Conservation (phyloP, 2,113 vertebrate genomes). For the Semnornis frantzii region DNA sequence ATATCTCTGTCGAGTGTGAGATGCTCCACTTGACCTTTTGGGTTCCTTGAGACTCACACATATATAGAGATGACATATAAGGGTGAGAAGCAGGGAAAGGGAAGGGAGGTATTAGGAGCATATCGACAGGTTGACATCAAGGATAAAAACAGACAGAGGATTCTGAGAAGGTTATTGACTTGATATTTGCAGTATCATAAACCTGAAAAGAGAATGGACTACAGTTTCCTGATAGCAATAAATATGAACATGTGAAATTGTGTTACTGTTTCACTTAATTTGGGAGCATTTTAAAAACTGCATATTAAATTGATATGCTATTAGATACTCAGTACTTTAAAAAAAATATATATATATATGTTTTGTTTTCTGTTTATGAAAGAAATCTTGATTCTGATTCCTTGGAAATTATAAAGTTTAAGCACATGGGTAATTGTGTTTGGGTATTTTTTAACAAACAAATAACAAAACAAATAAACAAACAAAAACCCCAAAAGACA, state of each 20-base stretch:
- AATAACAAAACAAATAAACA: too few relatives aligned
- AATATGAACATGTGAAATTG: neutral
- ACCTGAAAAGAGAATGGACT: neutral
- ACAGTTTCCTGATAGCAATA: neutral
- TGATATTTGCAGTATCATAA: neutral
- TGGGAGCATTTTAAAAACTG: neutral
- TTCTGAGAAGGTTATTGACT: neutral
- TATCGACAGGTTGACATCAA: too few relatives aligned
- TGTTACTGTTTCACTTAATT: neutral
- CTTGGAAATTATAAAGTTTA: neutral
- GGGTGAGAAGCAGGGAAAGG: too few relatives aligned
- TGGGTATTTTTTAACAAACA: neutral
- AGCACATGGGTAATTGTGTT: neutral
- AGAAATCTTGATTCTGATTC: neutral
- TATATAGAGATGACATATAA: neutral
- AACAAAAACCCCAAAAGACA: too few relatives aligned
- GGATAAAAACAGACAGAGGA: neutral
- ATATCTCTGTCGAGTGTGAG: neutral
- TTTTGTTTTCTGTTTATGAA: rapidly evolving
- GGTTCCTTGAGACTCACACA: neutral
- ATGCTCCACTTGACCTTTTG: neutral
- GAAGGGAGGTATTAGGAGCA: neutral
- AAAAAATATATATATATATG: neutral
- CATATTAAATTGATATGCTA: neutral
- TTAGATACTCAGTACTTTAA: neutral